phyloP scores from a whole-genome alignment of 1,140 invertebrate species.

The Leptinotarsa undecemlineata region DNA sequence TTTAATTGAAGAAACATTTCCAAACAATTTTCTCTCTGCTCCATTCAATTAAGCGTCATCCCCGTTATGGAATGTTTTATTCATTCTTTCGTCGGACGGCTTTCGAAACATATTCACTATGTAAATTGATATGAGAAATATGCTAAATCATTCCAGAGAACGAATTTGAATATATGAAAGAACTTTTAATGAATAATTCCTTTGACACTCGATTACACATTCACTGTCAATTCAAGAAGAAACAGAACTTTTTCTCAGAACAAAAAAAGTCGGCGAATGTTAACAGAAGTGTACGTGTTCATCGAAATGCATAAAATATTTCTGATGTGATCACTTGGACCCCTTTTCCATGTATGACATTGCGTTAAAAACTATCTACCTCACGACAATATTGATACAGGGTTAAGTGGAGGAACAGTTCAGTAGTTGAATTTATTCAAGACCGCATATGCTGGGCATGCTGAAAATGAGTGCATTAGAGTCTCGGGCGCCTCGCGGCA shows the following conservation, averaged over 20 bases:
- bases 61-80: not conserved
- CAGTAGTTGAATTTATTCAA: no score
- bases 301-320: no score
- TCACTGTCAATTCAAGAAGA: not conserved
- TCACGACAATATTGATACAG: no score
- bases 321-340: no score
- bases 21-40: not conserved
- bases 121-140: slow-evolving; percentile 8
- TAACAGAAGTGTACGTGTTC: no score
- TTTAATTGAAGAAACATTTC: slow-evolving; percentile 3
- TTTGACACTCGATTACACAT: not conserved
- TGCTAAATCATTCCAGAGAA: not conserved
- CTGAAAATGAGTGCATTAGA: no score
- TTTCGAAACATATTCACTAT: not conserved
- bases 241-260: not conserved
- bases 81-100: not conserved
- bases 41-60: not conserved
- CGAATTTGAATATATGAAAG: not conserved
- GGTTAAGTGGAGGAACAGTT: no score
- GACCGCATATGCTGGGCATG: no score
- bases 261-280: no score
- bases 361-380: no score
- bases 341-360: no score
- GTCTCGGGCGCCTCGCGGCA: no score
- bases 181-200: slow-evolving; percentile 1